Conservation (phyloP, 2,797 vertebrate genomes). For the Holocentrus rufus region DNA sequence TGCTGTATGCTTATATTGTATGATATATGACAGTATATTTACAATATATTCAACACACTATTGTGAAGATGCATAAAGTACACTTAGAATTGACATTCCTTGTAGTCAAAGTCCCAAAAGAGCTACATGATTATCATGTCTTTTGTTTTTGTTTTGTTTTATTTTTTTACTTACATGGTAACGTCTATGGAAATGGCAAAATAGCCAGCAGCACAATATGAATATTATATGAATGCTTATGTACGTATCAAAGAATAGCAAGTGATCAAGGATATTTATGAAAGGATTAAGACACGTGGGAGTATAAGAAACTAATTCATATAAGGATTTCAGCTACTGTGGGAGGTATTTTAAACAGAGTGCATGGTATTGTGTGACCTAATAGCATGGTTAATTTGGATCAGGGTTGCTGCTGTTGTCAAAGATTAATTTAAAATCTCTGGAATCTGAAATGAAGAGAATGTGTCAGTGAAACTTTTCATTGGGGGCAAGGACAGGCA, state of each 20-base stretch:
- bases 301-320: slow-evolving; percentile 6
- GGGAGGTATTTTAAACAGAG: slow-evolving; percentile 42
- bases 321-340: slow-evolving; percentile 22
- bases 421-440: slow-evolving; percentile 40
- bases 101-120: slow-evolving; percentile 49
- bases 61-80: slow-evolving; percentile 67
- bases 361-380: slow-evolving; percentile 43
- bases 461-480: not conserved
- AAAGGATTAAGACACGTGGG: slow-evolving; percentile 9
- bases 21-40: slow-evolving; percentile 76
- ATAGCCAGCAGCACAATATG: slow-evolving; percentile 69
- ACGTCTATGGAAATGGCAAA: slow-evolving; percentile 29
- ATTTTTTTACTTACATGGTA: slow-evolving; percentile 44
- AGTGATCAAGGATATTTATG: slow-evolving; percentile 39
- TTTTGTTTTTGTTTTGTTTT: slow-evolving; percentile 21
- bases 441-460: slow-evolving; percentile 26
- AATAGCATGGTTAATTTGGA: slow-evolving; percentile 52
- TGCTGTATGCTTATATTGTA: slow-evolving; percentile 75
- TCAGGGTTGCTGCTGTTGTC: slow-evolving; percentile 40
- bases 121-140: slow-evolving; percentile 57
- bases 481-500: not conserved
- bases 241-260: slow-evolving; percentile 65
- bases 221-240: slow-evolving; percentile 59
- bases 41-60: slow-evolving; percentile 73
- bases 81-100: slow-evolving; percentile 48